A percentile compares a stretch with the other conserved stretches of the same genome.
Evolutionary conservation across 2,113 vertebrate species (phyloP).

Genomic region (Pelecanoides urinatrix): DNA sequence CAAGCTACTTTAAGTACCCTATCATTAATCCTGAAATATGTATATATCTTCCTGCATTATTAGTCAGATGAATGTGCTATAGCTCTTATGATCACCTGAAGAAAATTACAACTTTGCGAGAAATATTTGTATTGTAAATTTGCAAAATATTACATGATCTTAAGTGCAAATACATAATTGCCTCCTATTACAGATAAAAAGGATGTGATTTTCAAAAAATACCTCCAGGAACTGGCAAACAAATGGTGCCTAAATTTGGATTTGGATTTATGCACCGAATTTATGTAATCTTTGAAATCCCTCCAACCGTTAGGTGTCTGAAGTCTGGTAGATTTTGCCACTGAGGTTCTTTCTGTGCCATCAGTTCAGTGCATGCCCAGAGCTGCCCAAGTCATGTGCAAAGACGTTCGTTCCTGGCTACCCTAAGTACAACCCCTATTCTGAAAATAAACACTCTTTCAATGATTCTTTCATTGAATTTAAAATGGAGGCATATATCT

Average conservation of each 20-base stretch:
- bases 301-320: background rate
- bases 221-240: background rate
- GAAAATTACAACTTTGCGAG: slow-evolving; percentile 41
- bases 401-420: background rate
- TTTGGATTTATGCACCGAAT: background rate
- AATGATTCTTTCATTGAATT: background rate
- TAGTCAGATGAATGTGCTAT: slow-evolving; percentile 42
- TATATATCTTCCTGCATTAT: slow-evolving; percentile 56
- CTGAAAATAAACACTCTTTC: background rate
- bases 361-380: background rate
- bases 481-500: background rate
- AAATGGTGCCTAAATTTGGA: background rate
- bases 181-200: background rate
- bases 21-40: slow-evolving; percentile 64
- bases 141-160: slow-evolving; percentile 7
- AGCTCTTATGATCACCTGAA: slow-evolving; percentile 41
- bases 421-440: background rate
- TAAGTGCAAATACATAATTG: background rate
- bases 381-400: background rate
- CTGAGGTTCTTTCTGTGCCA: background rate
- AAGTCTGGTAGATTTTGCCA: background rate
- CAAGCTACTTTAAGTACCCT: slow-evolving; percentile 53
- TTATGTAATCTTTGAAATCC: background rate
- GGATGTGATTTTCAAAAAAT: background rate
- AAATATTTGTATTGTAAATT: slow-evolving; percentile 34